Base-by-base conservation (phyloP, 2,113 vertebrate species). In the Limnothrissa miodon region DNA sequence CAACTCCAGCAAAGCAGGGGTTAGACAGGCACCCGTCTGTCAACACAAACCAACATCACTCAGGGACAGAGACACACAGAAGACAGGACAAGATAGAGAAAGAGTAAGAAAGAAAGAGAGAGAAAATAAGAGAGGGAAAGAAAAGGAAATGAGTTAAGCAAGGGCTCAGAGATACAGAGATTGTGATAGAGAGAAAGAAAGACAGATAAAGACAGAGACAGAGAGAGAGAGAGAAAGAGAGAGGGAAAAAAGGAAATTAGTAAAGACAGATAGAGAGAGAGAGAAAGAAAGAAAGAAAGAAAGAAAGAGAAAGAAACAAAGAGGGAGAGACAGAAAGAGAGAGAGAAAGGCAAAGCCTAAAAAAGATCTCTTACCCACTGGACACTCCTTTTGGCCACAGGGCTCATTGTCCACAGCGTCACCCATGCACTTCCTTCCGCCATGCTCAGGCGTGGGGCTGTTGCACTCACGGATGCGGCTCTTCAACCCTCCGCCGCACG, bases 1-100 rank as follows among this genome's bases (percentile, higher is more conserved):
- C 86, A 13, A 96, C 95, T 13, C 97, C 97, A 1, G 96, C 95
- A 87, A 99, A 99, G 90, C 98, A 99, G 11, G 98, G 98, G 85
- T 94, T 96, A 83, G 96, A 98, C 83, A 98, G 88, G 88, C 98
- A 99, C 0, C 94, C 93, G 53, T 99, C 98, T 99, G 90, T 78
- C 86, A 88, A 86, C 45, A 82, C 39, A 62, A 25, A 78, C 51
- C n/a, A 48, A 56, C 36, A 62, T 8, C 59, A 46, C 39, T 70
- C 17, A 53, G 17, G 10, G n/a, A 74, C 42, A 80, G 45, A 80
- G 44, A 25, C 79, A 80, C 44, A 80, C 44, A 48, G 5, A n/a
- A 29, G 36, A 79, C 15, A 48, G 46, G 13, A 48, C 17, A 6
- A 42, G 42, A 6, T 42, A 42, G 2, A 42, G 2, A 42, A 6